phyloP scores from a whole-genome alignment of 1,140 invertebrate genomes.

The Pseudachorutes palmiensis region DNA sequence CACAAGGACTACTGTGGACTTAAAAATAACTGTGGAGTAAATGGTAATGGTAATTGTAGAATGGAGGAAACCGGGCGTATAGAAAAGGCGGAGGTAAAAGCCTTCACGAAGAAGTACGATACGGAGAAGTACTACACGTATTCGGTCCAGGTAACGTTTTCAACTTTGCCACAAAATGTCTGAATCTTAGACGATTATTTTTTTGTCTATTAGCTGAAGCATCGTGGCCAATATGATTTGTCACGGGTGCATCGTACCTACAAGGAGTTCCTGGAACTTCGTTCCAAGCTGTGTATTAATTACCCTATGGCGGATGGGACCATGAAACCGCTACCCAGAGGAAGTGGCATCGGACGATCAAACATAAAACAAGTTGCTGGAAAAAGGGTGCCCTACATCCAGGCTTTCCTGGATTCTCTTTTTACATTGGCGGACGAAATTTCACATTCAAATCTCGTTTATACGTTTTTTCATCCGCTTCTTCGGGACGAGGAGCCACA shows the following conservation, averaged over 20 bases:
- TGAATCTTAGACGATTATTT: too few species aligned
- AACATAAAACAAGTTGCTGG: conserved; percentile 92
- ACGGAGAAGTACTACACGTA: conserved; percentile 98
- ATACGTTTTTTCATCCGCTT: conserved; percentile 95
- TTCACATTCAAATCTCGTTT: conserved; percentile 88
- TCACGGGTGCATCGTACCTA: conserved; percentile 84
- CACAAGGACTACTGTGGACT: too few species aligned
- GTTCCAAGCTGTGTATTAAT: conserved; percentile 84
- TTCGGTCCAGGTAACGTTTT: conserved; percentile 63
- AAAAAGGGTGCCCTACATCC: conserved; percentile 73
- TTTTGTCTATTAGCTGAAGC: conserved; percentile 48
- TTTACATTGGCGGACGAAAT: conserved; percentile 86
- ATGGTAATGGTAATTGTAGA: conserved; percentile 45
- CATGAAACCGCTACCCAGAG: conserved; percentile 51
- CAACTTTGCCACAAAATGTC: too few species aligned
- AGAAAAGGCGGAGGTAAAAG: conserved; percentile 71
- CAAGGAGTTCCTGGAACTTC: conserved; percentile 92
- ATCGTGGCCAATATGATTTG: conserved; percentile 73
- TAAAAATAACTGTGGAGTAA: too few species aligned
- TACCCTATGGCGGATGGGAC: conserved; percentile 65
- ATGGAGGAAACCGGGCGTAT: conserved; percentile 84
- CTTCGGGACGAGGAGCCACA: conserved; percentile 66
- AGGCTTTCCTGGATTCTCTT: conserved; percentile 74
- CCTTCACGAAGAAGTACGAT: conserved; percentile 89
- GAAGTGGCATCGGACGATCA: conserved; percentile 76